These are phyloP conservation scores for Magallana gigas DNA, from an alignment of 1,140 invertebrate species.

Conservation along the genomic window DNA sequence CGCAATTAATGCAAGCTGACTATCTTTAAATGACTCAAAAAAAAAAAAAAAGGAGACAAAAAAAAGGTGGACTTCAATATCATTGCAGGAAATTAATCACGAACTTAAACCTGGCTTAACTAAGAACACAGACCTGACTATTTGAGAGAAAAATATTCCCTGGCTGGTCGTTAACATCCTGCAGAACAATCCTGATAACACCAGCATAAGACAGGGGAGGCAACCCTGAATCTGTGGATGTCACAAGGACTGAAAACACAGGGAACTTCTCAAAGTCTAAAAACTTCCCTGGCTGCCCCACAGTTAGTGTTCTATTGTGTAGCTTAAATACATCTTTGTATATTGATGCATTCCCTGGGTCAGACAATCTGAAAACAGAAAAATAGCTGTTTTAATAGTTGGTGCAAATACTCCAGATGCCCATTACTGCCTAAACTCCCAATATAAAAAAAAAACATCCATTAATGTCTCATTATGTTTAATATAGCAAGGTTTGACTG, in stretches of 20 bases:
- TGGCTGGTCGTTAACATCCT: conserved; percentile 67
- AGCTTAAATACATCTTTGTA: conserved; percentile 58
- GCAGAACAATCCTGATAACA: conserved; percentile 58
- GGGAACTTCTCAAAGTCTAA: conserved; percentile 63
- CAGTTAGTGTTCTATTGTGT: conserved; percentile 55
- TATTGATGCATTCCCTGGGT: conserved; percentile 1
- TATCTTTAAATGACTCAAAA: no score
- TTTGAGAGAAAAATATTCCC: conserved; percentile 57
- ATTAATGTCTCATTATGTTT: no score
- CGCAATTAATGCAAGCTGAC: no score
- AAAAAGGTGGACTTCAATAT: no score
- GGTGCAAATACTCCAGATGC: background rate
- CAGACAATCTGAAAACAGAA: conserved; percentile 53
- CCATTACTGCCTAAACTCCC: background rate
- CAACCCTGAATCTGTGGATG: conserved; percentile 63
- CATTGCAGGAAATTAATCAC: no score
- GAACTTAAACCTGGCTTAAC: no score
- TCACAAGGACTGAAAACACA: conserved; percentile 60
- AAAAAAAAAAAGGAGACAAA: no score
- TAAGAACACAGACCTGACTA: background rate
- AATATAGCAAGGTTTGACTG: no score
- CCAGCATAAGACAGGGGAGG: conserved; percentile 53
- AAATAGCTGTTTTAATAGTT: background rate
- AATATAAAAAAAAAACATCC: no score
- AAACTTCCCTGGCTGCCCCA: conserved; percentile 48